Base-by-base conservation (phyloP, 2,113 vertebrate genomes). In the Galbula dea region DNA sequence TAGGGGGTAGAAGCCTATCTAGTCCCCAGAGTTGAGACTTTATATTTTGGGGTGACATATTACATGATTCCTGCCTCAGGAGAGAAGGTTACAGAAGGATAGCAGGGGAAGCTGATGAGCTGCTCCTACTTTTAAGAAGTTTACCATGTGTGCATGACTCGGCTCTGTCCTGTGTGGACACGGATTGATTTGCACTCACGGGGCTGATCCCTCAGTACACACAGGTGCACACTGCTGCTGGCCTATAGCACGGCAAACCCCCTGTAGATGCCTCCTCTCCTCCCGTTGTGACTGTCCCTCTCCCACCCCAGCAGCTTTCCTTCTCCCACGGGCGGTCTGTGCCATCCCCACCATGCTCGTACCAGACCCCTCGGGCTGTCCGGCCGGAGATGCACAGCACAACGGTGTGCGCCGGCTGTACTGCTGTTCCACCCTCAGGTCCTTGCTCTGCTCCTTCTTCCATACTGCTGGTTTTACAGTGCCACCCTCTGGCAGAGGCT, bases 401-500 rank as follows among this genome's bases (percentile, higher is more conserved):
- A 12, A 11, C 21, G 10, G 32, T 17, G 65, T 4, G 51, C 39
- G 4, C 55, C 5, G 83, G 5, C 36, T 41, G 34, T 4, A 22
- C 59, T 51, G 73, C 68, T 65, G 4, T 41, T 41, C 68, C 68
- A 26, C 43, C 32, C 49, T 5, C 3, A 27, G 58, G 7, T 24
- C 63, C 29, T 77, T 26, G 43, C 46, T 12, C 5, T 8, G 54
- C 68, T 58, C 55, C 62, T 67, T 48, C 59, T 83, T 67, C 57
- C 77, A 9, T 3, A 66, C 83, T 82, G 82, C 71, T 84, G 90
- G 92, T 79, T 96, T 84, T 55, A 80, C 77, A 96, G 94, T 96
- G 93, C 94, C 96, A 95, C 94, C 95, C 93, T 61, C 94, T 94
- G 94, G 95, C 87, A 69, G 75, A 79, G 48, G 41, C 63, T 83